phyloP scores from a whole-genome alignment of 2,113 vertebrate species.

The Choloepus hoffmanni region DNA sequence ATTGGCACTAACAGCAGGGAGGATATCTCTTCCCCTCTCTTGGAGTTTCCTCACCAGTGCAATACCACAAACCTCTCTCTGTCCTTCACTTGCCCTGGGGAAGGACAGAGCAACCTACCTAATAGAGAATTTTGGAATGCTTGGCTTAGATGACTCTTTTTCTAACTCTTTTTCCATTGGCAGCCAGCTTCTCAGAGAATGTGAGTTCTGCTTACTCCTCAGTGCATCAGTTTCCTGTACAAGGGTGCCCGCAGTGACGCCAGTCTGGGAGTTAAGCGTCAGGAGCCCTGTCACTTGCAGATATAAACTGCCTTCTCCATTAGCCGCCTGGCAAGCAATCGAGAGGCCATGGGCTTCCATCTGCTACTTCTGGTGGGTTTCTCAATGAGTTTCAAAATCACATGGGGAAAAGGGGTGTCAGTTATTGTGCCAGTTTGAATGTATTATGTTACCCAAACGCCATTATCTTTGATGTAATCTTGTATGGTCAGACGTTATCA shows the following conservation, averaged over 20 bases:
- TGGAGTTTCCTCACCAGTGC: neutral
- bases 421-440: no score
- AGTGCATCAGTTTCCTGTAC: accelerated
- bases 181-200: neutral
- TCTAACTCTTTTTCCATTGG: neutral
- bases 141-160: neutral
- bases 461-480: no score
- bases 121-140: neutral
- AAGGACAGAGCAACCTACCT: neutral
- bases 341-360: neutral
- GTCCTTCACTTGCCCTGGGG: neutral
- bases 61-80: accelerated
- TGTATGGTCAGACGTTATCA: no score
- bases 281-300: neutral
- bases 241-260: neutral
- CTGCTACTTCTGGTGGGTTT: neutral
- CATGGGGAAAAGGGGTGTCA: accelerated
- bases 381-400: neutral
- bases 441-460: no score
- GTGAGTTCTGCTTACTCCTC: neutral
- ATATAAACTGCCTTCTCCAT: no score
- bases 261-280: accelerated
- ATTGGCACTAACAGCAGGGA: accelerated
- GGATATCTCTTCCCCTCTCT: neutral
- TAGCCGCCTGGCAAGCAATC: neutral